Percentiles rank a stretch among this genome's conserved stretches.
phyloP scores from a whole-genome alignment of 2,888 invertebrate genomes.

The Drosophila leonis region DNA sequence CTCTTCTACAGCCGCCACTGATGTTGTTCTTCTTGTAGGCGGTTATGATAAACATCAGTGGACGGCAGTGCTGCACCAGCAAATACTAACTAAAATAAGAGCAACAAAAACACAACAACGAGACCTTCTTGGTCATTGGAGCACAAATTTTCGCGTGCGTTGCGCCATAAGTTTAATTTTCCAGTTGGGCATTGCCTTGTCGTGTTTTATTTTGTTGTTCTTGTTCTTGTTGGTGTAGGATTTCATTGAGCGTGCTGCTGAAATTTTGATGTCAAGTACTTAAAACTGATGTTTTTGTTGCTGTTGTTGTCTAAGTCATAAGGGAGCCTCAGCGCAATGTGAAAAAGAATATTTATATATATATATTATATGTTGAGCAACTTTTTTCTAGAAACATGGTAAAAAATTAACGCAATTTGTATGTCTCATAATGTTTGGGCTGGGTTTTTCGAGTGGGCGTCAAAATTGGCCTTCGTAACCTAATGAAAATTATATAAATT shows the following conservation, averaged over 20 bases:
- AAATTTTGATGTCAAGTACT: constrained; percentile 72
- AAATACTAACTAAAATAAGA: constrained; percentile 7
- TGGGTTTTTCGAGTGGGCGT: constrained; percentile 16
- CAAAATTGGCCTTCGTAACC: constrained; percentile 17
- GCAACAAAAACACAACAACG: constrained; percentile 7
- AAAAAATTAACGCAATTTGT: constrained; percentile 75
- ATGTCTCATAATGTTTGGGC: constrained; percentile 52
- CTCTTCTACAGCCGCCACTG: constrained; percentile 12
- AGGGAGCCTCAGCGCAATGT: constrained; percentile 39
- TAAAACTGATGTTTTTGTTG: constrained; percentile 50
- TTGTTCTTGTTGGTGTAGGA: constrained; percentile 25
- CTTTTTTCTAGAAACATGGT: constrained; percentile 53
- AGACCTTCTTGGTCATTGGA: constrained; percentile 42
- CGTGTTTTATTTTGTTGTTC: constrained; percentile 14
- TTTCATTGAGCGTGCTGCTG: constrained; percentile 55
- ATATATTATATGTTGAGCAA: constrained; percentile 26
- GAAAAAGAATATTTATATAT: constrained; percentile 11
- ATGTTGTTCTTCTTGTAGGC: constrained; percentile 57
- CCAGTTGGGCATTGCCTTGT: constrained; percentile 40
- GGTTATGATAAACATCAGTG: constrained; percentile 77
- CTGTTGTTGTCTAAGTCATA: constrained; percentile 54
- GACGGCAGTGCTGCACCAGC: constrained; percentile 43
- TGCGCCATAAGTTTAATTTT: constrained; percentile 61
- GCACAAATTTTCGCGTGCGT: constrained; percentile 67
- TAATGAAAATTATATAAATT: constrained; percentile 57